Base-by-base conservation (phyloP, 2,888 invertebrate species). In the Andrena hattorfiana region DNA sequence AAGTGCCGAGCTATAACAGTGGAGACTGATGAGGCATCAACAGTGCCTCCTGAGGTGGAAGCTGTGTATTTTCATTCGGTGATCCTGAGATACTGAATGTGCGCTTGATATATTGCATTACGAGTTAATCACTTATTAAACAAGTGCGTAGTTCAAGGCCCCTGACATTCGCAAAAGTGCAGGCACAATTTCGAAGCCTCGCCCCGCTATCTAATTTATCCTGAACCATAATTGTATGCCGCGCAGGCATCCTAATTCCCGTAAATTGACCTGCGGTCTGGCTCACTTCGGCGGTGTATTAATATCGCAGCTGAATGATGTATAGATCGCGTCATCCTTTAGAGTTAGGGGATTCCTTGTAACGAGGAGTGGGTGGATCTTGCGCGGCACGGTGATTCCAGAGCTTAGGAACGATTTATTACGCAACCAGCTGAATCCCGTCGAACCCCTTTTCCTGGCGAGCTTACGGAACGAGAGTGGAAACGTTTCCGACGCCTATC, bases 361-460 rank as follows among this genome's bases (percentile, higher is more conserved):
- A 62, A 68, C 54, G 35, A n/a, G 32, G 26, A 10, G 26, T 23
- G 63, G 56, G 30, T 28, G 54, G 30, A 62, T 78, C 42, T 71
- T 67, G 56, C 75, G 54, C 69, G 56, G 64, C 62, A 48, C 69
- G 48, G 49, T 42, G 66, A 51, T 85, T 64, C 62, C 23, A 28
- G 48, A 30, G 86, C 74, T 77, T 66, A 59, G 60, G 26, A 48
- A 77, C 84, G 84, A 80, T 85, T 85, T 83, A 80, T 86, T 83
- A 86, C 77, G 77, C 62, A 69, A 83, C 71, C 64, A 42, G 28
- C 7, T 62, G 48, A 54, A 70, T 60, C 30, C 51, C 62, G 63
- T 30, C 59, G 56, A 51, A 68, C 68, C 68, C 67, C 64, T 35
- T 35, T 48, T n/a, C 35, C 54, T 51, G 42, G 51, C 26, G 16